Evolutionary conservation across 2,888 invertebrate genomes (phyloP), one percentile per base, ranked within the genome.

Genomic region (Sisyra terminalis): DNA sequence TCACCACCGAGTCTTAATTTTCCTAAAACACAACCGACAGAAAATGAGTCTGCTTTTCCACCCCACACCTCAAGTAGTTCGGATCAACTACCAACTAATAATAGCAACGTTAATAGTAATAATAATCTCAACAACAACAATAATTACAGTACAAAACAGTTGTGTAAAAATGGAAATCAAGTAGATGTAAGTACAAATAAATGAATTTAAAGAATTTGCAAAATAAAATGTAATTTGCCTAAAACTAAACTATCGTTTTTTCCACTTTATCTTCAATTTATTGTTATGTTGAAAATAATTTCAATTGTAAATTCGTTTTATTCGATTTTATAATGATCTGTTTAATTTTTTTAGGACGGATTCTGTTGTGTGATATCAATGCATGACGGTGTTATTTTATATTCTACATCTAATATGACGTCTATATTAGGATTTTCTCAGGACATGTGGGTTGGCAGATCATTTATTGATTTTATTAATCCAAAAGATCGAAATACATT

Each of bases 391-490:
- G 71, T 83, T 1, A 79, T 89, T 0, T 66, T 87, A 51, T 81
- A 79, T 52, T 78, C 82, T 8, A 81, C 86, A 0, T 63, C 78
- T 1, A 73, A 73, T 38, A 64, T 87, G 40, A 75, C 76, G 0
- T 60, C 71, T 2, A 68, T 75, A 1, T 66, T 89, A 40, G 88
- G 85, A 2, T 89, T 78, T 55, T 80, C 85, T 0, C 75, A 77
- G 49, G 82, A 86, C 47, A 82, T 85, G 75, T 88, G 87, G 86
- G 61, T 82, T 29, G 88, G 87, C 3, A 69, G 84, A 41, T 83
- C 84, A 0, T 86, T 92, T 53, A 83, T 86, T 43, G 87, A 90
- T 53, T 89, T 88, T 55, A 70, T 92, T 1, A 86, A 89, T 59
- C 78, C 81, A 2, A 81, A 76, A 60, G 78, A 78, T 53, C 66